These are phyloP conservation scores for Trematocara caparti DNA, from an alignment of 2,797 vertebrate species.

Conservation along the genomic window DNA sequence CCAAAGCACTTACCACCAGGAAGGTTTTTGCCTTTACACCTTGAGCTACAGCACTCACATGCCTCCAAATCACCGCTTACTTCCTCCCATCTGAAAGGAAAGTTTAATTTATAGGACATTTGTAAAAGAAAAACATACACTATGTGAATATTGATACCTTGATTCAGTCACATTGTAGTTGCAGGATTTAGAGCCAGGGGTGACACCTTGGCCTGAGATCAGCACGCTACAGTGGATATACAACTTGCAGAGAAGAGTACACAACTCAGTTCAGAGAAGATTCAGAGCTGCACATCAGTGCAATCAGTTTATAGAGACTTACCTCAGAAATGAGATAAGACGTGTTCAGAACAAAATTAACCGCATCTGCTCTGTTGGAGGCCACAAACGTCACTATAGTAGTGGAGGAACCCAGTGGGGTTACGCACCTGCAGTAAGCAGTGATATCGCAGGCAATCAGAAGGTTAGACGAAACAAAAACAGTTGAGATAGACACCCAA, in stretches of 20 bases:
- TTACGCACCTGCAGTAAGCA: slow-evolving; percentile 53
- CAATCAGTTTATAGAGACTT: accelerated
- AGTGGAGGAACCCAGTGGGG: slow-evolving; percentile 29
- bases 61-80: slow-evolving; percentile 41
- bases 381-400: slow-evolving; percentile 38
- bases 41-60: slow-evolving; percentile 65
- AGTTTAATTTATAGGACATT: accelerated
- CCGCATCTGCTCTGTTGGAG: not conserved
- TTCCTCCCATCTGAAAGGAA: slow-evolving; percentile 65
- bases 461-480: not conserved
- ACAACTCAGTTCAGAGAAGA: not conserved
- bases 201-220: slow-evolving; percentile 44
- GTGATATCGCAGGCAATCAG: not conserved
- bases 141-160: slow-evolving; percentile 34
- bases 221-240: slow-evolving; percentile 68
- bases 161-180: slow-evolving; percentile 62
- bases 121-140: accelerated
- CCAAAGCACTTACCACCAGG: slow-evolving; percentile 28
- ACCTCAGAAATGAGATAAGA: slow-evolving; percentile 59
- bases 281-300: too few species aligned
- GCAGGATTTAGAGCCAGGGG: slow-evolving; percentile 62
- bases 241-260: slow-evolving; percentile 25
- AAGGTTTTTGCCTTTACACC: slow-evolving; percentile 49
- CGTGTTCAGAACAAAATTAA: slow-evolving; percentile 60
- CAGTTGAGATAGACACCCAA: not conserved